These are phyloP conservation scores for Oncorhynchus tshawytscha DNA, from an alignment of 2,113 vertebrate species.

Conservation along the genomic window DNA sequence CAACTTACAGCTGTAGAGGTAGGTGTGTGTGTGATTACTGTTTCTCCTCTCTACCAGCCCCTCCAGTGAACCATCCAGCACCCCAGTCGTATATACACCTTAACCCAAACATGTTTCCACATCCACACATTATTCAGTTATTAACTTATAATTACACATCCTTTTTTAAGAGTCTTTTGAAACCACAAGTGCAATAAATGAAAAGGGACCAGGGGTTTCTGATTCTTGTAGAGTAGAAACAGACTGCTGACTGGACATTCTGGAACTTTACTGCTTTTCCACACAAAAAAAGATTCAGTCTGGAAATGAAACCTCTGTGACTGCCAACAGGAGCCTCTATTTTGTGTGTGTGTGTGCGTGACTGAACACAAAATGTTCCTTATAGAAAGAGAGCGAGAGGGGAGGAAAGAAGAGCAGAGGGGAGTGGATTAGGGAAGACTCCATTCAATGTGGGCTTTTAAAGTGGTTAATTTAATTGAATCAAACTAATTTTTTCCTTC, in stretches of 20 bases:
- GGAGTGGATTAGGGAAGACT: not conserved
- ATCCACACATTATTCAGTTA: conserved; percentile 64
- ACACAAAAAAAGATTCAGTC: conserved; percentile 33
- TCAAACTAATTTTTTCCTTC: no score
- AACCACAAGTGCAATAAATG: conserved; percentile 45
- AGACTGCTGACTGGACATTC: conserved; percentile 44
- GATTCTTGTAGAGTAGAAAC: conserved; percentile 42
- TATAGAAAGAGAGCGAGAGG: conserved; percentile 1
- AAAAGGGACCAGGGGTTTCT: conserved; percentile 39
- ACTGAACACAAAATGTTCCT: not conserved
- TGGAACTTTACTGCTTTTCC: conserved; percentile 56
- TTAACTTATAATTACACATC: conserved; percentile 63
- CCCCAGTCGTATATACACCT: conserved; percentile 61
- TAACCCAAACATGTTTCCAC: conserved; percentile 62
- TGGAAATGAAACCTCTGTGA: conserved; percentile 38
- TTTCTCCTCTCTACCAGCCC: conserved; percentile 26
- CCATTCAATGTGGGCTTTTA: no score
- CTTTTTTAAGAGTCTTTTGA: conserved; percentile 33
- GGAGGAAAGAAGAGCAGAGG: not conserved
- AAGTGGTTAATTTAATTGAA: no score
- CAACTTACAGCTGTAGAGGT: conserved; percentile 44
- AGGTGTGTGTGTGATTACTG: conserved; percentile 15
- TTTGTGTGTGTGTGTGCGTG: not conserved
- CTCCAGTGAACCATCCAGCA: conserved; percentile 45
- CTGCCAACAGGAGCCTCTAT: conserved; percentile 31